Base-by-base conservation (phyloP, 2,797 vertebrate genomes). In the Knipowitschia caucasica region DNA sequence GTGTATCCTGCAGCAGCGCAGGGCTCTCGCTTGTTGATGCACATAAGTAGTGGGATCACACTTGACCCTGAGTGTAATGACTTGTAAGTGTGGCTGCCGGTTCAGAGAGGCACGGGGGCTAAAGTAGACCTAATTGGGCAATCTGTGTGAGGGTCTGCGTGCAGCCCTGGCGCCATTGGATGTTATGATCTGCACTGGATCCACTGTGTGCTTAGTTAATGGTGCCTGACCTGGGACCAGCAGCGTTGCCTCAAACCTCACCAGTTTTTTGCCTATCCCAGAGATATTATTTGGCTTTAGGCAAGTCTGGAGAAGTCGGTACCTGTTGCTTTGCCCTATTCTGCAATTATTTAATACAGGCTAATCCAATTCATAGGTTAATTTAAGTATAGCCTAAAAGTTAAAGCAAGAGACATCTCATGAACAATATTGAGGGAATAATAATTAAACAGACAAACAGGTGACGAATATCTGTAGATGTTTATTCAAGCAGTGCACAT, bases 1-100 rank as follows among this genome's bases (percentile, higher is more conserved):
- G 40, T 23, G 34, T 36, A 58, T 51, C 36, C 42, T 25, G 15
- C 2, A 42, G 43, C 50, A 69, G 61, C 65, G 70, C 75, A 73
- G 70, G 69, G 42, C 24, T 26, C 64, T 56, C 61, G 74, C 73
- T 70, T 69, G 80, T 72, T 79, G 74, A 83, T 76, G 76, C 77
- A 83, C 75, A 85, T 85, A 82, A 87, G 77, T 60, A 52, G 55
- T 61, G 71, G 79, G 83, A 89, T 87, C 78, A 82, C 73, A 83
- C 83, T 82, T 86, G 85, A 84, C 84, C 82, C 79, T 81, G 80
- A 83, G 73, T 75, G 56, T 85, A 86, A 87, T 86, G 81, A 85
- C 70, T 83, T 67, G 45, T 83, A 77, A 87, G 83, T 47, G 51
- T 76, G 74, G 84, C 81, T 83, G 66, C 78, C 78, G 80, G 76